phyloP scores from a whole-genome alignment of 2,797 vertebrate genomes.

The Dipus sagitta region DNA sequence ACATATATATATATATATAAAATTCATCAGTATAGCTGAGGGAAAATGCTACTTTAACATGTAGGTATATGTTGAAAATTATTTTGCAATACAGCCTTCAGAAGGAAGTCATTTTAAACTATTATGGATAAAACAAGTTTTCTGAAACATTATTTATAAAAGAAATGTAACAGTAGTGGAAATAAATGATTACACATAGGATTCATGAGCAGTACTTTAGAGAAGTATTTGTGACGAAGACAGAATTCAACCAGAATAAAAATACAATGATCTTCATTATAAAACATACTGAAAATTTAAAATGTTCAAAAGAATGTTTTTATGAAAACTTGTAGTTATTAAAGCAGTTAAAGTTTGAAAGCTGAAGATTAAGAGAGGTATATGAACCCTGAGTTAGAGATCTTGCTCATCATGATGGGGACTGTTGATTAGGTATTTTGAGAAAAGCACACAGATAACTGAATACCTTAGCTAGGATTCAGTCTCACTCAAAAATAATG shows the following conservation, averaged over 20 bases:
- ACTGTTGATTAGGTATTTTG: not conserved
- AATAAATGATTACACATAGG: conserved; percentile 19
- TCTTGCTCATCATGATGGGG: not conserved
- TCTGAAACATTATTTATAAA: conserved; percentile 18
- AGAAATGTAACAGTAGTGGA: not conserved
- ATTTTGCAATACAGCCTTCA: conserved; percentile 32
- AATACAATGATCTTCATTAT: not conserved
- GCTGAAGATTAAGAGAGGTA: not conserved
- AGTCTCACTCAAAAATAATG: not conserved
- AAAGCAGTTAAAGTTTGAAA: not conserved
- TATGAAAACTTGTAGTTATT: not conserved
- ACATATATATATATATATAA: not conserved
- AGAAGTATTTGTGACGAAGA: conserved; percentile 48
- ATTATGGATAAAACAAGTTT: conserved; percentile 6
- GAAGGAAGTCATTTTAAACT: conserved; percentile 56
- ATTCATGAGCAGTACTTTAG: not conserved
- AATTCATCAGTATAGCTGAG: not conserved
- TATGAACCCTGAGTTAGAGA: not conserved
- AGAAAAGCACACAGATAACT: not conserved
- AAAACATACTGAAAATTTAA: not conserved
- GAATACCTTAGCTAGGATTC: not conserved
- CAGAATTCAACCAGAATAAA: not conserved
- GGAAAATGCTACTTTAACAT: conserved; percentile 31
- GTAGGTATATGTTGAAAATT: conserved; percentile 10
- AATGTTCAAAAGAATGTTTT: not conserved